phyloP scores from a whole-genome alignment of 2,113 vertebrate genomes.

The Xenopus borealis region DNA sequence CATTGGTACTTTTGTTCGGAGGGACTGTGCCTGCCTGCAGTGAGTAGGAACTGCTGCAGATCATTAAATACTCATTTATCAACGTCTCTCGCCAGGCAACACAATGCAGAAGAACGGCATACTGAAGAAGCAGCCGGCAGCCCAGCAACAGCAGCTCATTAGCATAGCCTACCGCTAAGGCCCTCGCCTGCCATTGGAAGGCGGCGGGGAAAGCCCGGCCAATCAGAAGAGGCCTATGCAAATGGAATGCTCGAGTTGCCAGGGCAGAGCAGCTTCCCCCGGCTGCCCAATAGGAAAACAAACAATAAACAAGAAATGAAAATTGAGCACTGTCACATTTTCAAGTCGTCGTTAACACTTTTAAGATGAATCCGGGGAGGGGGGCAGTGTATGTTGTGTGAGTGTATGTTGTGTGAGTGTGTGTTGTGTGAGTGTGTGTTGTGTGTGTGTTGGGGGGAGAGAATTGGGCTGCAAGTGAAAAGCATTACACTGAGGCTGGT shows the following conservation, averaged over 20 bases:
- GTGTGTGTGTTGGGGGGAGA: constrained; percentile 26
- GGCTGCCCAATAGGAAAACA: constrained; percentile 96
- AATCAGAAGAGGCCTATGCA: constrained; percentile 89
- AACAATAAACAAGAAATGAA: constrained; percentile 96
- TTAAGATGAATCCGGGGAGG: constrained; percentile 50
- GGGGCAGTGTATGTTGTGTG: no score
- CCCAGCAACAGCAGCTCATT: constrained; percentile 99
- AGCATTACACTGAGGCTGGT: constrained; percentile 55
- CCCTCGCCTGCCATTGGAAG: constrained; percentile 83
- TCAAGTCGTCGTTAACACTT: constrained; percentile 89
- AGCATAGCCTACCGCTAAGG: constrained; percentile 96
- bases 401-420: no score
- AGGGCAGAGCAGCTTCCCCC: constrained; percentile 85
- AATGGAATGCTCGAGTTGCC: constrained; percentile 95
- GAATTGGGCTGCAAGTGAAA: constrained; percentile 61
- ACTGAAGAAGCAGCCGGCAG: constrained; percentile 83
- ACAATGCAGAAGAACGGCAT: constrained; percentile 87
- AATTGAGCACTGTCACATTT: constrained; percentile 95
- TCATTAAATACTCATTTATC: constrained; percentile 90
- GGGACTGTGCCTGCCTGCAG: constrained; percentile 69
- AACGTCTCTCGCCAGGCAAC: constrained; percentile 89
- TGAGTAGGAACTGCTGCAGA: constrained; percentile 84
- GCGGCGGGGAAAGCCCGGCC: constrained; percentile 69
- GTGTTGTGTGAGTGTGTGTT: no score
- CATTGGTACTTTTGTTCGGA: constrained; percentile 58